A percentile compares a stretch with the other conserved stretches of the same genome.
These are phyloP conservation scores for Lapara coniferarum DNA, from an alignment of 2,888 invertebrate species.

Conservation along the genomic window DNA sequence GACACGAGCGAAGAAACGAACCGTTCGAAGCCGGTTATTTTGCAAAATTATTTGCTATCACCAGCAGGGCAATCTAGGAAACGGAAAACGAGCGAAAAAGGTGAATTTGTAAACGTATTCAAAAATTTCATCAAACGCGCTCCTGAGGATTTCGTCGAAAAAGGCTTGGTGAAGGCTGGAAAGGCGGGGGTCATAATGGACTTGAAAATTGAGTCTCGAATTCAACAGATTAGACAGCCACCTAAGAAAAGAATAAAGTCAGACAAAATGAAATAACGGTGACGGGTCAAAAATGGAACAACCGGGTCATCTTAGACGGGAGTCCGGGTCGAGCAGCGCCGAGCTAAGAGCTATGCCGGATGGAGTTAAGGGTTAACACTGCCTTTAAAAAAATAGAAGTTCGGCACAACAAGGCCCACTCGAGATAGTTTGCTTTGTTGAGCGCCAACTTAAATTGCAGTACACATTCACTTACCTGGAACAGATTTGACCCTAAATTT, in stretches of 20 bases:
- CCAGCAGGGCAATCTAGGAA: not conserved
- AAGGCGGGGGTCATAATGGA: not conserved
- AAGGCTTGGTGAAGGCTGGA: not conserved
- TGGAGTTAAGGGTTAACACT: too few relatives aligned
- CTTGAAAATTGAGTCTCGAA: not conserved
- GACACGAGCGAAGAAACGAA: not conserved
- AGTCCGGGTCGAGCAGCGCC: too few relatives aligned
- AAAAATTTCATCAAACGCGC: not conserved
- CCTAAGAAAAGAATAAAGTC: slow-evolving; percentile 7
- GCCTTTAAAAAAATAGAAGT: too few relatives aligned
- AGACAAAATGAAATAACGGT: not conserved
- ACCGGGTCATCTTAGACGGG: not conserved
- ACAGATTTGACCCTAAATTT: too few relatives aligned
- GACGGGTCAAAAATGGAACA: not conserved
- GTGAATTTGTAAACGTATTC: not conserved
- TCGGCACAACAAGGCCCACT: too few relatives aligned
- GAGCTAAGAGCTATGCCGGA: too few relatives aligned
- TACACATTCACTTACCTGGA: too few relatives aligned
- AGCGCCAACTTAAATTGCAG: too few relatives aligned
- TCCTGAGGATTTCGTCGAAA: not conserved
- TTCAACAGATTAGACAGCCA: not conserved
- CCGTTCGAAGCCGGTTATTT: not conserved
- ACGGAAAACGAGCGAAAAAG: not conserved
- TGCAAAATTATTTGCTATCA: not conserved
- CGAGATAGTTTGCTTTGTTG: too few relatives aligned